Evolutionary conservation across 2,113 vertebrate species (phyloP).

Genomic region (Nettapus auritus): DNA sequence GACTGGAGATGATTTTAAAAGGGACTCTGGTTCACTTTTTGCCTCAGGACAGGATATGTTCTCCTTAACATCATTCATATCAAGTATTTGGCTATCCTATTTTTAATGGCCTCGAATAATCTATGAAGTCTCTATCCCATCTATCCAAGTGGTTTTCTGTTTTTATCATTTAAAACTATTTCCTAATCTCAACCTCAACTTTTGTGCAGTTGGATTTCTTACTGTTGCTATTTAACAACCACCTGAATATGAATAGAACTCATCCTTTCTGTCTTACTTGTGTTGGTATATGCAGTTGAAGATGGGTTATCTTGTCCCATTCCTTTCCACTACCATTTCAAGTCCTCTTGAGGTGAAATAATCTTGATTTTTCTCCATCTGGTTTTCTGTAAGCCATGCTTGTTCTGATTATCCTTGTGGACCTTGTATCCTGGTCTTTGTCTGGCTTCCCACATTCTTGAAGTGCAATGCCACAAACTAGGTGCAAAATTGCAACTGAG

Average conservation of each 20-base stretch:
- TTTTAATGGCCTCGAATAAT: background rate
- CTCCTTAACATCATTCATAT: background rate
- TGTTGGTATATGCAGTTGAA: background rate
- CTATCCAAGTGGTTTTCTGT: background rate
- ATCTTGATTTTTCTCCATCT: background rate
- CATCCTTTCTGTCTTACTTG: background rate
- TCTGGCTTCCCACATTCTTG: background rate
- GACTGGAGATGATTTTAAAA: background rate
- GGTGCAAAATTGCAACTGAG: background rate
- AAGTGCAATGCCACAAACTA: background rate
- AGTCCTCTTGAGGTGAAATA: background rate
- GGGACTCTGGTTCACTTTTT: background rate
- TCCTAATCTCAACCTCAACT: background rate
- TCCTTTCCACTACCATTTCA: background rate
- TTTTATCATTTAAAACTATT: background rate
- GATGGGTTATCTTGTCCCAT: background rate
- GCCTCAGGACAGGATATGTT: background rate
- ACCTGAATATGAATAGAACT: background rate
- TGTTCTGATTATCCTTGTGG: background rate
- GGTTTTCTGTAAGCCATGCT: slow-evolving; percentile 8
- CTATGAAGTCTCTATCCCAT: background rate
- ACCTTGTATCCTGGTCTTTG: background rate
- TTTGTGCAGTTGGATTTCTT: background rate
- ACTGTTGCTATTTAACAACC: background rate
- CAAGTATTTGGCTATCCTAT: background rate